Base-by-base conservation (phyloP, 1,140 invertebrate species). In the Chionoecetes opilio region DNA sequence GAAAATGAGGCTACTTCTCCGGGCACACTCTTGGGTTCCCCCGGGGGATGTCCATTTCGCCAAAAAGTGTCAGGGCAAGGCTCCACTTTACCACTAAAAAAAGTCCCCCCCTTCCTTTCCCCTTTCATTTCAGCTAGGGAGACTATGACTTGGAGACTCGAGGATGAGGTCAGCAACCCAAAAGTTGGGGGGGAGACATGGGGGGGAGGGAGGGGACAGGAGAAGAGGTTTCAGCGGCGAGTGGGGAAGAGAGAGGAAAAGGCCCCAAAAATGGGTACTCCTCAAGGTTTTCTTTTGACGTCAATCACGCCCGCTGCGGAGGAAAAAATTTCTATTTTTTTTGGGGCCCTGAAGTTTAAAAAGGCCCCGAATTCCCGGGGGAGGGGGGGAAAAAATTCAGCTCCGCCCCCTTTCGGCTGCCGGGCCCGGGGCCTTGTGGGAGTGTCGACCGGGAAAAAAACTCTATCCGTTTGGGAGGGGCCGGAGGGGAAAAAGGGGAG, bases 161-260 rank as follows among this genome's bases (percentile, higher is more conserved):
- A n/a, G 63, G 63, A 75, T 21, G 21, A n/a, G 63, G 63, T n/a
- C 63, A 75, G 63, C 63, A 75, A n/a, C 26, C n/a, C n/a, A n/a
- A 26, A 75, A 75, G 6, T 11, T n/a, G 63, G 63, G 21, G 5
- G 11, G 85, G 32, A 34, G 85, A 38, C 32, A 32, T 86, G 85
- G 29, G 35, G 85, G 85, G 85, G 32, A 6, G 85, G 32, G 85
- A 86, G 85, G 85, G n/a, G 29, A 86, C 31, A 34, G 29, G 85
- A 38, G 35, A 38, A 38, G 85, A 86, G 85, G 32, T 14, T 34
- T 86, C 35, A 32, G 32, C 1, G 85, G 85, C 29, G 85, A 26
- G 32, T 17, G 85, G 0, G n/a, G n/a, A 32, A 86, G 85, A 34
- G 85, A 86, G 85, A 14, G 8, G n/a, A n/a, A 75, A 0, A 26